Evolutionary conservation across 2,888 invertebrate species (phyloP), one percentile per base, ranked within the genome.

Genomic region (Acleris sparsana): DNA sequence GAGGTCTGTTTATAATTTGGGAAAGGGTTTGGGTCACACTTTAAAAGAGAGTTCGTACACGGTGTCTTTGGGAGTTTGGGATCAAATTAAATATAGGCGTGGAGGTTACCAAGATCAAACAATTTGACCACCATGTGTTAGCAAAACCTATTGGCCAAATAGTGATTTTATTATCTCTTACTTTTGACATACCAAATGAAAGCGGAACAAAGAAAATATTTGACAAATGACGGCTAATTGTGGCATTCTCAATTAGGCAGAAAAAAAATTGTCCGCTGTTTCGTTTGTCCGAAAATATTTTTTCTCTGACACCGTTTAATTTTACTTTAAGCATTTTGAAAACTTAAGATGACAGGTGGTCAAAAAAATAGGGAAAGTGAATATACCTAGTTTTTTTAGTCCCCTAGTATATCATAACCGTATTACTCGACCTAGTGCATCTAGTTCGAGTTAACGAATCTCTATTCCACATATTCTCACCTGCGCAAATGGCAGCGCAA

Each of bases 1-100:
- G 17, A 43, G 25, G 33, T 20, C n/a, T 22, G 20, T 39, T 22
- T 49, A n/a, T 57, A 46, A 57, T 57, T 57, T 57, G 13, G 17
- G 57, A 25, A 16, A 52, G 22, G 52, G 13, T 52, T 52, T 4
- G 52, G 16, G 11, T 16, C 11, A 22, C 20, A 22, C 13, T 17
- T 22, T 33, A 33, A 16, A 52, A 5, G 5, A 52, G 16, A 25
- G 51, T 16, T 5, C 3, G 49, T 49, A 18, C 11, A 18, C 11
- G 49, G 11, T 49, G 1, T 16, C 16, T 44, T 44, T n/a, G 46
- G 46, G n/a, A 46, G 46, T n/a, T n/a, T 2, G 46, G 46, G n/a
- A n/a, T 49, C n/a, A 20, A 49, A 49, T 13, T 13, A 13, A 39
- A 39, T 13, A 33, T 11, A 7, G 29, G 9, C 9, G 33, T 33